A percentile compares a stretch with the other conserved stretches of the same genome.
phyloP scores from a whole-genome alignment of 64 coral and sea anemone species.

The Dendronephthya gigantea region DNA sequence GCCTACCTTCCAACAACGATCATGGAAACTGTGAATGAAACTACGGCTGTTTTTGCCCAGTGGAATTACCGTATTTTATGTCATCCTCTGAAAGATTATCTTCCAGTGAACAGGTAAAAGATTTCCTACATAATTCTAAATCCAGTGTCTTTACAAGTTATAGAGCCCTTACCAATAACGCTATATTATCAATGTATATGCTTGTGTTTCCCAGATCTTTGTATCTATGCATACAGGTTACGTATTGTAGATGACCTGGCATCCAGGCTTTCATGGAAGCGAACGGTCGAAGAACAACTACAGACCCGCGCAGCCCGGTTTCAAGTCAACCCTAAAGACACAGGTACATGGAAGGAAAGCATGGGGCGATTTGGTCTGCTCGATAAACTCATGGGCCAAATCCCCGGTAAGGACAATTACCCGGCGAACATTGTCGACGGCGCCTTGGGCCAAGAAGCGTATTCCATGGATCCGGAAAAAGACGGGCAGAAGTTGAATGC shows the following conservation, averaged over 20 bases:
- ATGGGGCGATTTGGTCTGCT: slow-evolving; percentile 28
- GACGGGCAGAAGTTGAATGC: slow-evolving; percentile 30
- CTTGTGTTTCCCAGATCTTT: too few species aligned
- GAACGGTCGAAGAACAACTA: slow-evolving; percentile 25
- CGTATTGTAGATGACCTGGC: slow-evolving; percentile 47
- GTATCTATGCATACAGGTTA: too few species aligned
- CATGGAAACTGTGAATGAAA: slow-evolving; percentile 34
- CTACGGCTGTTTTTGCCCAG: slow-evolving; percentile 49
- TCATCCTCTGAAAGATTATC: slow-evolving; percentile 41
- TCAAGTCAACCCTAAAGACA: slow-evolving; percentile 58
- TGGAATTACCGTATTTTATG: slow-evolving; percentile 69
- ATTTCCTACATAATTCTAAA: too few species aligned
- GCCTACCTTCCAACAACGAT: slow-evolving; percentile 60
- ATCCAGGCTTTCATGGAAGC: not conserved
- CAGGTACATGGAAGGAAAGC: slow-evolving; percentile 31
- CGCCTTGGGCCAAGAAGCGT: slow-evolving; percentile 35
- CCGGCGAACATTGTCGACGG: slow-evolving; percentile 30
- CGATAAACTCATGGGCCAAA: slow-evolving; percentile 47
- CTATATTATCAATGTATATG: too few species aligned
- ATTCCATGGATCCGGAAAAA: slow-evolving; percentile 40
- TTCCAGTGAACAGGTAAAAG: slow-evolving; percentile 41
- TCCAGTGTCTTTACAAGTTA: too few species aligned
- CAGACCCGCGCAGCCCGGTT: slow-evolving; percentile 45
- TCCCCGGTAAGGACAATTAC: slow-evolving; percentile 65
- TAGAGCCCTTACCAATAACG: too few species aligned